Base-by-base conservation (phyloP, 2,888 invertebrate genomes). In the Pogonocherus hispidulus region DNA sequence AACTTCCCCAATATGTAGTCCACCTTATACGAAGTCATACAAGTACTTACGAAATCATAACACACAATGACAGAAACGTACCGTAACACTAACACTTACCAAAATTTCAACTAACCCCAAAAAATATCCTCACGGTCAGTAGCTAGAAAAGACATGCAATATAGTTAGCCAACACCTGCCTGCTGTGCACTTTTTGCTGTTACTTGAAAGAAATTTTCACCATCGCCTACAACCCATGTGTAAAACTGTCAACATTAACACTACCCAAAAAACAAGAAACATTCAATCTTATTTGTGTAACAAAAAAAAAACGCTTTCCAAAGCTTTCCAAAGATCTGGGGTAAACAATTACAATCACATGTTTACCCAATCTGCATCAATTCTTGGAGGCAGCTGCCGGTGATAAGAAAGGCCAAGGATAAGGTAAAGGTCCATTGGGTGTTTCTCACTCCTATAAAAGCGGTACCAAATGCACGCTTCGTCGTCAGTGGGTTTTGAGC, bases 351-450 rank as follows among this genome's bases (percentile, higher is more conserved):
- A 16, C 8, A 49, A 51, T 51, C 51, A 19, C 3, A 11, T 62
- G 37, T 51, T 62, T 62, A 51, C 51, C 19, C 27, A 35, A 37
- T 62, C 22, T 16, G 35, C 51, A 37, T 1, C 8, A 37, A 14
- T 51, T 37, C 19, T 51, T 37, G 20, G 14, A 49, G 27, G 32
- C 49, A 9, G 5, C 51, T 27, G 55, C 44, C 35, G n/a, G 1
- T 47, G 70, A 70, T 70, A 67, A 70, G 57, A 37, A 55, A 63
- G 70, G 67, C 57, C 70, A 70, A 64, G 52, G 51, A 46, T 70
- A 37, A 56, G 54, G 3, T 47, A 54, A 27, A 14, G 49, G 47
- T 47, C 54, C 35, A 46, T 23, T 22, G 3, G 23, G 52, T 41
- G 32, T 14, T 37, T 54, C 6, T 27, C n/a, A 27, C 16, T 41